Evolutionary conservation across 2,797 vertebrate species (phyloP).

Genomic region (Notoglanidium macrostoma): DNA sequence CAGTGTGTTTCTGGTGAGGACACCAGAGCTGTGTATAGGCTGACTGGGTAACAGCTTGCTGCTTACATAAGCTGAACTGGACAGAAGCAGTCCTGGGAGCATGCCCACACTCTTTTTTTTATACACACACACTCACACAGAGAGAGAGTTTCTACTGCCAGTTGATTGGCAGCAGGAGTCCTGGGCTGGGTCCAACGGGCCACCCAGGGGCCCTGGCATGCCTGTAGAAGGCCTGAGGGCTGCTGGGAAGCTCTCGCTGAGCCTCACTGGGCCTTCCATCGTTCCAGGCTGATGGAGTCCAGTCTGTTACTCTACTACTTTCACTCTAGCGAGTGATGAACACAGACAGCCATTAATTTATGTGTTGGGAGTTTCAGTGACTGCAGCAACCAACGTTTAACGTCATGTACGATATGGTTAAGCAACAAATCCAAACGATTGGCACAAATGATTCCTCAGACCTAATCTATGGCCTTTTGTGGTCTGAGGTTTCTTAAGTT

Average conservation of each 20-base stretch:
- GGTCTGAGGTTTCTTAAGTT: neutral
- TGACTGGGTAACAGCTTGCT: constrained; percentile 39
- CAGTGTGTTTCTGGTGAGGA: constrained; percentile 23
- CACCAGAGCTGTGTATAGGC: constrained; percentile 17
- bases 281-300: constrained; percentile 38
- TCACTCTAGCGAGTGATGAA: neutral
- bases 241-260: neutral
- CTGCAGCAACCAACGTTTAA: too few species aligned
- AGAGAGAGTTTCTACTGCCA: neutral
- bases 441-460: neutral
- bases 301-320: neutral
- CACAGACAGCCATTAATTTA: neutral
- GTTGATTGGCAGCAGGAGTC: constrained; percentile 33
- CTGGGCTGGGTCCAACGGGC: neutral
- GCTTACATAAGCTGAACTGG: constrained; percentile 44
- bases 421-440: neutral
- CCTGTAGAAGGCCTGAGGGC: neutral
- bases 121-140: neutral
- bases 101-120: neutral
- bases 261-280: constrained; percentile 17
- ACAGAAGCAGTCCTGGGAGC: constrained; percentile 10
- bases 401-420: neutral
- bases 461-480: neutral
- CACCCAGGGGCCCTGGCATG: neutral
- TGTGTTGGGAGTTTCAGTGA: neutral